These are phyloP conservation scores for Caenorhabditis macrosperma DNA, from an alignment of 2,888 invertebrate species.

Conservation along the genomic window DNA sequence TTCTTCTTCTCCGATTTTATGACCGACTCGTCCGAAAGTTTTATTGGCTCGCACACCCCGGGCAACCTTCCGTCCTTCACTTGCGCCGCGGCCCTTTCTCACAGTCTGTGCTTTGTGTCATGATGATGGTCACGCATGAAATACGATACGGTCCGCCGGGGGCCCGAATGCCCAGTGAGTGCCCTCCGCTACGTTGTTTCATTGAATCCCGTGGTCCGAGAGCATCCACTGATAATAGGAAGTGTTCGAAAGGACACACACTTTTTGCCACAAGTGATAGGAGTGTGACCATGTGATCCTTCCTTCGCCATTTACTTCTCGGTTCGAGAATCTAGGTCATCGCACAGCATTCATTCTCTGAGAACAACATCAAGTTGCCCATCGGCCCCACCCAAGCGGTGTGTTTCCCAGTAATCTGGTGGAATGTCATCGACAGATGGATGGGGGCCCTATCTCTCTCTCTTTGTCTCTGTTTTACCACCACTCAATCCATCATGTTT, in stretches of 20 bases:
- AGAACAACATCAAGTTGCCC: background rate
- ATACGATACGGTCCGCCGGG: background rate
- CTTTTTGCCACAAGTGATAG: too few species aligned
- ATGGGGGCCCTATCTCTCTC: too few species aligned
- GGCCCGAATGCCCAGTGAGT: background rate
- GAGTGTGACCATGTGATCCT: background rate
- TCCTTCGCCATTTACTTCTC: background rate
- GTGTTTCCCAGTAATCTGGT: background rate
- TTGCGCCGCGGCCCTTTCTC: background rate
- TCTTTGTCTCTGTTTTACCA: too few species aligned
- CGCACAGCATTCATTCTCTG: background rate
- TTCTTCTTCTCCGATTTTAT: constrained; percentile 16
- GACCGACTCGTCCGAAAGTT: constrained; percentile 5
- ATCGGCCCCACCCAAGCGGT: background rate
- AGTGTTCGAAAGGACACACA: too few species aligned
- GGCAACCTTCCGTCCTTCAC: background rate
- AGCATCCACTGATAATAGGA: background rate
- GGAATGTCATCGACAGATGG: background rate
- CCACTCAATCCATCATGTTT: background rate
- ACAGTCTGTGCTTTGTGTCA: background rate
- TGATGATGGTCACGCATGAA: background rate
- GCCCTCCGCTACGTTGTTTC: background rate
- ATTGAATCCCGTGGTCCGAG: background rate
- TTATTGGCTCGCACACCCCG: constrained; percentile 4
- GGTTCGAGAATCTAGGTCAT: background rate